These are phyloP conservation scores for Eptatretus burgeri DNA, from an alignment of 2,113 vertebrate genomes.

Conservation along the genomic window DNA sequence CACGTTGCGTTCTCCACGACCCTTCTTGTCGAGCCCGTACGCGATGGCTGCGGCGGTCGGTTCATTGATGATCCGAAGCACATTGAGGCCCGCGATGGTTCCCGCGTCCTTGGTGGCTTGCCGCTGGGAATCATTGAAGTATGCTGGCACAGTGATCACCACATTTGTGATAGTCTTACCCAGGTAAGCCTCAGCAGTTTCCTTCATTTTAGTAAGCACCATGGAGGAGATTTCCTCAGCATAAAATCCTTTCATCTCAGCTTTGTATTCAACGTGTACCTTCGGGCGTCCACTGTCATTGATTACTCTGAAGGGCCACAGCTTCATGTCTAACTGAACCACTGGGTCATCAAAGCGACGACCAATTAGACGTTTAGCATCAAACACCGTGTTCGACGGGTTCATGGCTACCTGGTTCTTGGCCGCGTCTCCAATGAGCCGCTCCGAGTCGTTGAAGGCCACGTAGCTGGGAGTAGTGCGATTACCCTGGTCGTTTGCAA, in stretches of 20 bases:
- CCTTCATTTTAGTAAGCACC: conserved; percentile 42
- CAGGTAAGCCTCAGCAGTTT: conserved; percentile 34
- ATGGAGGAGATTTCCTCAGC: conserved; percentile 45
- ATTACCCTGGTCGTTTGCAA: conserved; percentile 39
- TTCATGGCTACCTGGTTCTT: conserved; percentile 56
- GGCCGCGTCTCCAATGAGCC: conserved; percentile 34
- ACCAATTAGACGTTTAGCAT: conserved; percentile 24
- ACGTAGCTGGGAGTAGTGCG: conserved; percentile 38
- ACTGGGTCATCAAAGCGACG: conserved; percentile 18
- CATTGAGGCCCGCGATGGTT: conserved; percentile 53
- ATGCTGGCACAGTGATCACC: conserved; percentile 52
- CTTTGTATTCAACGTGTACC: conserved; percentile 32
- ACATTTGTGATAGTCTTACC: conserved; percentile 39
- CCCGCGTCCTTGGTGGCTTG: conserved; percentile 70
- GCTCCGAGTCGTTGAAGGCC: conserved; percentile 31
- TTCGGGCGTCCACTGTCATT: conserved; percentile 19
- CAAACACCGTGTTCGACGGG: conserved; percentile 38
- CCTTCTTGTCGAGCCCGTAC: conserved; percentile 53
- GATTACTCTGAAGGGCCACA: conserved; percentile 24
- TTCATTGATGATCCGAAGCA: conserved; percentile 60
- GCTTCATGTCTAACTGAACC: conserved; percentile 29
- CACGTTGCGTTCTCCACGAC: conserved; percentile 32
- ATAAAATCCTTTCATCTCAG: conserved; percentile 30
- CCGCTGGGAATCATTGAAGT: conserved; percentile 74
- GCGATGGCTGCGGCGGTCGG: conserved; percentile 64